Evolutionary conservation across 2,888 invertebrate genomes (phyloP), one percentile per base, ranked within the genome.

Genomic region (Erpobdella octoculata): DNA sequence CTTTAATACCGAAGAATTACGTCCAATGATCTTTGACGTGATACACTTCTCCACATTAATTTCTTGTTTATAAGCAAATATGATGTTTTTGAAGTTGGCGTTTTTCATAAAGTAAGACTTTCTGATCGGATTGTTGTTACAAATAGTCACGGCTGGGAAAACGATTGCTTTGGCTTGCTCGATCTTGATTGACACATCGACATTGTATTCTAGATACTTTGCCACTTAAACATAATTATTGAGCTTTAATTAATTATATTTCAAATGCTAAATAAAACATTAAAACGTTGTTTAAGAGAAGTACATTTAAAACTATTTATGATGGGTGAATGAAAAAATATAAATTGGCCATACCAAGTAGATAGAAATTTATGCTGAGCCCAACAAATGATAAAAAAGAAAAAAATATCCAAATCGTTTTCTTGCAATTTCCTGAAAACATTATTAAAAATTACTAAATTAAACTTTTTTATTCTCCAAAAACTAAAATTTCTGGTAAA

Each of bases 91-190:
- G 31, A 62, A 62, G 35, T 62, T 35, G 2, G 28, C 35, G 21
- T 58, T 58, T 35, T 48, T 6, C 3, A 35, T 35, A 31, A 69
- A 41, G 25, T 46, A 33, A 3, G 69, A 69, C 35, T 48, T 69
- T 33, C 36, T 69, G 18, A 71, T 18, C 31, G 72, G 72, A 64
- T 74, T 74, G 72, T 74, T 72, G 38, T 74, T 74, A 41, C 74
- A 74, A 2, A 74, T 37, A n/a, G 74, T 74, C 18, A 74, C 72
- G 18, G 74, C 74, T 38, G 74, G 70, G 37, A 73, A 69, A 15
- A 31, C 58, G 18, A 69, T 35, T 12, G 58, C 33, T 31, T 58
- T 53, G n/a, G 53, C 35, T 21, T 69, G 69, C 36, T 69, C 25
- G 21, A 69, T 33, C 35, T 33, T 69, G 8, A 69, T 35, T 28